Conservation (phyloP, 2,797 vertebrate genomes). For the Epinephelus coioides region DNA sequence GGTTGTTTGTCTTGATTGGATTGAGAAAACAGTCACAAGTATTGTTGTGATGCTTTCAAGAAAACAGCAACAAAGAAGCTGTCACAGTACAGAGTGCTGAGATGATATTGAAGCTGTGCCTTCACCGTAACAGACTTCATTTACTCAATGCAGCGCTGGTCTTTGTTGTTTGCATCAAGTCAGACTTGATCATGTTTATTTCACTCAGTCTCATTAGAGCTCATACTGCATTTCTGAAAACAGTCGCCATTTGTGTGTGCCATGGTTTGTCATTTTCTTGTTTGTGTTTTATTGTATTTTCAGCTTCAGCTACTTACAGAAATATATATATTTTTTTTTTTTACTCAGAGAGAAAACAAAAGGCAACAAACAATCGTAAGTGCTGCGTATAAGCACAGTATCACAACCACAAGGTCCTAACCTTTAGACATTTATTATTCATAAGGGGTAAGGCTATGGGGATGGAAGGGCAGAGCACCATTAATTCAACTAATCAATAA, state of each 20-base stretch:
- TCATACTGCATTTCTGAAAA: neutral
- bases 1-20: constrained; percentile 37
- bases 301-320: constrained; percentile 16
- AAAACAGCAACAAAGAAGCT: constrained; percentile 19
- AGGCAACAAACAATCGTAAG: neutral
- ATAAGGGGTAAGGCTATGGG: neutral
- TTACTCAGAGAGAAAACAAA: constrained; percentile 1
- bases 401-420: neutral
- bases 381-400: neutral
- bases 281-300: constrained; percentile 27
- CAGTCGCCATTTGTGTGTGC: constrained; percentile 8
- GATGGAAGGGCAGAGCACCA: neutral
- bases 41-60: constrained; percentile 20
- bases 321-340: neutral
- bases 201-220: constrained; percentile 45
- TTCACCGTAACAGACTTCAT: constrained; percentile 14
- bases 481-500: constrained; percentile 4
- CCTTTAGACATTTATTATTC: constrained; percentile 1
- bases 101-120: constrained; percentile 1
- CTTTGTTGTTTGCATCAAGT: constrained; percentile 18
- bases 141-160: constrained; percentile 10
- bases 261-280: constrained; percentile 14
- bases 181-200: constrained; percentile 36
- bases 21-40: constrained; percentile 6
- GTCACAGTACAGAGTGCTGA: constrained; percentile 18